Conservation (phyloP, 2,888 invertebrate genomes). For the Cantharis rufa region DNA sequence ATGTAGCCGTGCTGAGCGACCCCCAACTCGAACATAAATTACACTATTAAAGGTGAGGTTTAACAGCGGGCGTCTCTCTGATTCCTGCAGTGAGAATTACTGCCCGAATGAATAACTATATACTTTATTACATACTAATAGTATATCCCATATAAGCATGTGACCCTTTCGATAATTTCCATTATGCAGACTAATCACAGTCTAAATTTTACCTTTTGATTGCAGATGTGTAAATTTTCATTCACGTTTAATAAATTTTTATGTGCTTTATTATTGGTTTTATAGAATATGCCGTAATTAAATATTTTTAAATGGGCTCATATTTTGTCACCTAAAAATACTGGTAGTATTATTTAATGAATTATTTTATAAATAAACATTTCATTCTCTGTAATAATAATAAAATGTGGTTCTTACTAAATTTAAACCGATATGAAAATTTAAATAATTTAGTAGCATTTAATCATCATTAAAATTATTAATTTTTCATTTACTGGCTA, state of each 20-base stretch:
- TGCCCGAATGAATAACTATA: constrained; percentile 58
- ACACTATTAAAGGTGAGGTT: constrained; percentile 59
- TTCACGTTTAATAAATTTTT: constrained; percentile 38
- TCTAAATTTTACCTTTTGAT: constrained; percentile 38
- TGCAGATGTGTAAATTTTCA: constrained; percentile 41
- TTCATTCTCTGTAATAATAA: not conserved
- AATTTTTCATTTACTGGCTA: not conserved
- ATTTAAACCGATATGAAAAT: not conserved
- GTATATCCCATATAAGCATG: constrained; percentile 54
- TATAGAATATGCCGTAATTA: constrained; percentile 25
- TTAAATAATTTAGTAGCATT: not conserved
- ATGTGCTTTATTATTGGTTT: constrained; percentile 37
- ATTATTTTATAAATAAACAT: not conserved
- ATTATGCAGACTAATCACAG: constrained; percentile 46
- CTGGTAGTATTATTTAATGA: not conserved
- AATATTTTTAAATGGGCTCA: constrained; percentile 9
- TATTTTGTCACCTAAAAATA: constrained; percentile 19
- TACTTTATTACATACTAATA: constrained; percentile 59
- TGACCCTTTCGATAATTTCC: constrained; percentile 46
- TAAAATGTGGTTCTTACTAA: not conserved
- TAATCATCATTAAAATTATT: not conserved
- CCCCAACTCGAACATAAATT: constrained; percentile 55
- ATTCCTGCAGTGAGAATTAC: constrained; percentile 57
- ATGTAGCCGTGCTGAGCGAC: constrained; percentile 45
- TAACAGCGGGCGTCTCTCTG: constrained; percentile 53